Evolutionary conservation across 2,888 invertebrate species (phyloP).

Genomic region (Megastigmus dorsalis): DNA sequence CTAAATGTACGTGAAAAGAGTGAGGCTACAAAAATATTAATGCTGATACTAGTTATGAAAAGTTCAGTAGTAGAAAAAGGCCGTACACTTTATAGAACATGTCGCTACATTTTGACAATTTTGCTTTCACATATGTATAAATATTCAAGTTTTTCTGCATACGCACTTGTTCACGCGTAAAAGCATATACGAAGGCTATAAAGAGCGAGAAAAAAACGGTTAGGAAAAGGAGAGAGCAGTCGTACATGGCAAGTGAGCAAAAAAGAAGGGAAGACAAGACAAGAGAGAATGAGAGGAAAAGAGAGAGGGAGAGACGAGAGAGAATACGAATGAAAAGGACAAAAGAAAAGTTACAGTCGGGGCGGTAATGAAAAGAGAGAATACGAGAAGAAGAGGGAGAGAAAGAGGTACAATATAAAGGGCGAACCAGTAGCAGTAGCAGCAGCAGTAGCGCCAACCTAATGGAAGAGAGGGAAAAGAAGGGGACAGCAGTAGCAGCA

Average conservation of each 20-base stretch:
- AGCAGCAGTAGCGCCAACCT: background rate
- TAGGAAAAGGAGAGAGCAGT: no score
- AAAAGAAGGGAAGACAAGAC: background rate
- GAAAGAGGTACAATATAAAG: background rate
- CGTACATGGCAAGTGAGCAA: background rate
- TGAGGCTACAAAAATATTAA: no score
- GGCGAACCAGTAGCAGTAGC: background rate
- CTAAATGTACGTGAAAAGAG: no score
- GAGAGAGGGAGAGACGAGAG: background rate
- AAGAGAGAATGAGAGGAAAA: background rate
- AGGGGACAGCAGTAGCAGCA: background rate
- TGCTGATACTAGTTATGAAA: no score
- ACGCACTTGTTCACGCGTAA: no score
- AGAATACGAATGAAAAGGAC: conserved; percentile 11
- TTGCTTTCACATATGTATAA: no score
- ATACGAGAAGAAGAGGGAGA: background rate
- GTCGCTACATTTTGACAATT: no score
- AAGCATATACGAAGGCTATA: no score
- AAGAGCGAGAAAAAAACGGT: no score
- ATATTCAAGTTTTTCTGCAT: no score
- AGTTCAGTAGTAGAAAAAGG: no score
- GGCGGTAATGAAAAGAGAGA: conserved; percentile 39
- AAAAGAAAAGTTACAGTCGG: conserved; percentile 22
- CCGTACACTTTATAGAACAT: no score
- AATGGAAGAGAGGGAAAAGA: background rate